Base-by-base conservation (phyloP, 2,113 vertebrate genomes). In the Brevimyrus niger region DNA sequence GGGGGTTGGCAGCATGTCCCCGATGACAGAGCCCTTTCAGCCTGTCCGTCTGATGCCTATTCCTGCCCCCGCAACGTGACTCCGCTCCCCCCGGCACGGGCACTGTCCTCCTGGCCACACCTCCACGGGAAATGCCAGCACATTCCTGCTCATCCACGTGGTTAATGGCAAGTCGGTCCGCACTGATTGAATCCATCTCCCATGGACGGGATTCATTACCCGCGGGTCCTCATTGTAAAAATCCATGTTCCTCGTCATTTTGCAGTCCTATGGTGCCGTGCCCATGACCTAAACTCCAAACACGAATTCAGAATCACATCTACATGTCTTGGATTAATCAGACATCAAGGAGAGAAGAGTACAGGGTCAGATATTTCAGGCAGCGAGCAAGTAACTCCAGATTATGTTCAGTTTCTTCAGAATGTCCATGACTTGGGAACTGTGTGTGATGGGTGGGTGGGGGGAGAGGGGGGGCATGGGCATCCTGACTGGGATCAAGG, bases 31-130 rank as follows among this genome's bases (percentile, higher is more conserved):
- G 15, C 50, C 38, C 86, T 55, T 48, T 48, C 58, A 19, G 55
- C 47, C 88, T 53, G 88, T 82, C 88, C 23, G 51, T 31, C 19
- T 53, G 31, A n/a, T 23, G 47, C 23, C 89, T 90, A 90, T 90
- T 88, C 87, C 51, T 44, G 73, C 88, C 69, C 15, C 35, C 17
- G 76, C 44, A 88, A 88, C 19, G 17, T 23, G 76, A 90, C 53
- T 83, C 87, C 73, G 6, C 69, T 84, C 38, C 50, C 46, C 3
- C 65, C 6, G 19, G 53, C 42, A 10, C 86, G 13, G 88, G 51
- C 82, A 19, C 35, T 55, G 58, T 44, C 55, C 85, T 61, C 82
- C 38, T 21, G 11, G 50, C 50, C 85, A 31, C n/a, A 23, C 10
- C 27, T 50, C 47, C 46, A 9, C 3, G 19, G 31, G 58, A 55